Conservation (phyloP, 2,888 invertebrate species). For the Mechanitis messenoides region DNA sequence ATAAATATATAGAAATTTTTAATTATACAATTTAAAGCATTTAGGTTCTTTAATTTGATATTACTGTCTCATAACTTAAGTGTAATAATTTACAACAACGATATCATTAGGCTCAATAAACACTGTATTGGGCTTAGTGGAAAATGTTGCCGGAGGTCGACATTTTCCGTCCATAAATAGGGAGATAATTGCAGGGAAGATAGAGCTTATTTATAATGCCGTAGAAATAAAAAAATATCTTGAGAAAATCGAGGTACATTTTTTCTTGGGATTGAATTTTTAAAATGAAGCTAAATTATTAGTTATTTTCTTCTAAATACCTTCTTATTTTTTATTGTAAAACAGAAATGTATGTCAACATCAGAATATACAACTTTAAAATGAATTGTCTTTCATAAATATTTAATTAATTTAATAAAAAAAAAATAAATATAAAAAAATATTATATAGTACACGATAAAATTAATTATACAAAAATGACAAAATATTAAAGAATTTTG, state of each 20-base stretch:
- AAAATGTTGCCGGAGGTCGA: conserved; percentile 43
- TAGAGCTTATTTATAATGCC: conserved; percentile 50
- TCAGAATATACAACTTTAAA: no score
- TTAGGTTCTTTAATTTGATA: background rate
- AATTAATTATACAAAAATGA: no score
- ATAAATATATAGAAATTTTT: no score
- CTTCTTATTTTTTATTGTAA: no score
- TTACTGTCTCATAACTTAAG: background rate
- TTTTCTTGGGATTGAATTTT: background rate
- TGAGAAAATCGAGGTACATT: background rate
- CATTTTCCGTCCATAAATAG: conserved; percentile 57
- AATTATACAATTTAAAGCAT: no score
- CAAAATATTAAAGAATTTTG: no score
- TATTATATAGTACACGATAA: no score
- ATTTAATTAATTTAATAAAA: no score
- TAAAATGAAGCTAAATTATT: background rate
- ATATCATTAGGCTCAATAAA: conserved; percentile 18
- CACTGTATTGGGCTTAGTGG: conserved; percentile 22
- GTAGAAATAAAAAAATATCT: conserved; percentile 20
- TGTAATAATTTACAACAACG: background rate
- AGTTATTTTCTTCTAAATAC: no score
- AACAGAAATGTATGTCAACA: no score
- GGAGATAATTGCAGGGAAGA: conserved; percentile 59
- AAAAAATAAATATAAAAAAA: no score
- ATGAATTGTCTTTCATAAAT: no score